Base-by-base conservation (phyloP, 2,797 vertebrate species). In the Tenualosa thibaudeaui region DNA sequence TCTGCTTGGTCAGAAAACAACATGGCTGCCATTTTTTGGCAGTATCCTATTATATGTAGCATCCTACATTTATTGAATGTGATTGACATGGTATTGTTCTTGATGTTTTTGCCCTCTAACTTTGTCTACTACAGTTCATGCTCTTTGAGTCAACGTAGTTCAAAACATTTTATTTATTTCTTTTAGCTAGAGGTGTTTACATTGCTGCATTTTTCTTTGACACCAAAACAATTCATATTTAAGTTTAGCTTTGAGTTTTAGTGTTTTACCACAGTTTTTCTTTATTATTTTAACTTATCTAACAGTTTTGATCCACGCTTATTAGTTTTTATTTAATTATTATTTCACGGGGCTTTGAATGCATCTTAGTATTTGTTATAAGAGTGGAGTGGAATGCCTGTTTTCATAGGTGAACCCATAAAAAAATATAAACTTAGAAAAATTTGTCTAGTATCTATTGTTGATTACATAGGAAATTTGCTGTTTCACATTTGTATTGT, bases 121-220 rank as follows among this genome's bases (percentile, higher is more conserved):
- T 78, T 78, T 78, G 37, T 71, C 17, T 78, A 78, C 37, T 62
- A 62, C 8, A 78, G 40, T 62, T 24, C n/a, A 24, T 24, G 22
- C 17, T 78, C 37, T 75, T 15, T 43, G 40, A 46, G 6, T 40
- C 71, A 46, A 22, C 19, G 43, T 78, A 46, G 71, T 43, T 78
- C 71, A n/a, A 62, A 62, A 62, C 22, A 9, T 40, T 37, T 46
- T 78, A 78, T 78, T 78, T 78, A 78, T 78, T 78, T 78, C 7
- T 78, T 78, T 78, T 78, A 78, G 40, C 8, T 78, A 46, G 40
- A 78, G 37, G 71, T 78, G 71, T 78, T 46, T 78, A 78, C 71
- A 78, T 8, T 43, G 71, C 46, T 78, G 43, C 15, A 19, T 46
- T 78, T 78, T 7, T 5, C 71, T 78, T 46, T 46, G 37, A 78